A percentile compares a stretch with the other conserved stretches of the same genome.
Evolutionary conservation across 2,797 vertebrate genomes (phyloP).

Genomic region (Intellagama lesueurii): DNA sequence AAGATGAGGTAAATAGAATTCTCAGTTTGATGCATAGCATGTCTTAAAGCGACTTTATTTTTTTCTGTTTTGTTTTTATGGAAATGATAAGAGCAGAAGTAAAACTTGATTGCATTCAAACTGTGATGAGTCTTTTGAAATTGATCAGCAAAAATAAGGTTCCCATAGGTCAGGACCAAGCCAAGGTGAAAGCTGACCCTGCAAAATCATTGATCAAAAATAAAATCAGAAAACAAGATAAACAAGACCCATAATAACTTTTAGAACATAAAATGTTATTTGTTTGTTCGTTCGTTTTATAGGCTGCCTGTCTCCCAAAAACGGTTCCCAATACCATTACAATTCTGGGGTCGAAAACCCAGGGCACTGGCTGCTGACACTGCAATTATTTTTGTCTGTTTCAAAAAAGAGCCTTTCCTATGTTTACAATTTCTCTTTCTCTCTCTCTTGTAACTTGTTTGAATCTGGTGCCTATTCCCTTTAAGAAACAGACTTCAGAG

Average conservation of each 20-base stretch:
- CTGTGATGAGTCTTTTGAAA: not conserved
- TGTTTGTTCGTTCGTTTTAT: too few species aligned
- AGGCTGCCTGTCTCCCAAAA: too few species aligned
- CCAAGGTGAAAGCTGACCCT: not conserved
- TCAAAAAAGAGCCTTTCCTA: not conserved
- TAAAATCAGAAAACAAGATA: not conserved
- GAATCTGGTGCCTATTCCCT: too few species aligned
- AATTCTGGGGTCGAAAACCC: not conserved
- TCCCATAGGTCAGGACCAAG: not conserved
- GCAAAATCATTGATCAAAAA: not conserved
- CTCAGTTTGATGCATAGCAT: not conserved
- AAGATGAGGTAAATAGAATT: not conserved
- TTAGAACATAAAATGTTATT: too few species aligned
- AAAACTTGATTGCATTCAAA: not conserved
- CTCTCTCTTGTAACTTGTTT: too few species aligned
- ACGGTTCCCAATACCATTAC: not conserved
- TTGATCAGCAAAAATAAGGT: not conserved
- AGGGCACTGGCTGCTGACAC: not conserved
- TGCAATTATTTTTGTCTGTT: not conserved
- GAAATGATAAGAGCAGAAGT: not conserved
- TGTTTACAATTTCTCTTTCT: not conserved
- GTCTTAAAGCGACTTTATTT: not conserved
- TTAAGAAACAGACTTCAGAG: too few species aligned
- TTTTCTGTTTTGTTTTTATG: not conserved
- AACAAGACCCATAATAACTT: not conserved